A percentile compares a stretch with the other conserved stretches of the same genome.
Conservation (phyloP, 1,140 invertebrate genomes). For the Drosophila nigrodunni region DNA sequence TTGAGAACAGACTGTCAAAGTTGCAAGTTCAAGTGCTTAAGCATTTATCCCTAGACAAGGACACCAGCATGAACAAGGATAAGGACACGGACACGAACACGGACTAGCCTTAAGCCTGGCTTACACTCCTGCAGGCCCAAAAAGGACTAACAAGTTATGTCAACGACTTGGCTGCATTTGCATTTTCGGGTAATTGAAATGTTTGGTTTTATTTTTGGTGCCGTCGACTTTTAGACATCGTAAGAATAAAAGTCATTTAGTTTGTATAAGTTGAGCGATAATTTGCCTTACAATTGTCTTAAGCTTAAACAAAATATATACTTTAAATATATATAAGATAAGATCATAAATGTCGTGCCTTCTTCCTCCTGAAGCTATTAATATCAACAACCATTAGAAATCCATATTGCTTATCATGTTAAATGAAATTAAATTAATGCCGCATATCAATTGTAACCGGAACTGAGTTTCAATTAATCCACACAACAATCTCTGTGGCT, state of each 20-base stretch:
- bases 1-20: neutral
- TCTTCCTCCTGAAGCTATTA: neutral
- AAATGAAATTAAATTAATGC: neutral
- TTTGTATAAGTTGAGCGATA: constrained; percentile 23
- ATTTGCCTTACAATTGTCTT: constrained; percentile 15
- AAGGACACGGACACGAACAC: too few species aligned
- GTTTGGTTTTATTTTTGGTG: constrained; percentile 19
- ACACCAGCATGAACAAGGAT: neutral
- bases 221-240: constrained; percentile 2
- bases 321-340: too few species aligned
- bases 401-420: neutral
- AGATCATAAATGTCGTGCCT: too few species aligned
- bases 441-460: constrained; percentile 1
- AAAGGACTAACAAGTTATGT: constrained; percentile 11
- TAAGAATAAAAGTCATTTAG: constrained; percentile 22
- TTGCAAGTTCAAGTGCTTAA: constrained; percentile 28
- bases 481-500: neutral
- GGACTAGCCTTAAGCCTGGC: neutral
- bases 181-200: constrained; percentile 53
- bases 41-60: neutral
- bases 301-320: neutral
- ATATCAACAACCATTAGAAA: neutral
- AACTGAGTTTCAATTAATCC: constrained; percentile 16
- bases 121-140: constrained; percentile 14
- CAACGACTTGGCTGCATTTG: constrained; percentile 52